A percentile compares a stretch with the other conserved stretches of the same genome.
These are phyloP conservation scores for Diloba caeruleocephala DNA, from an alignment of 2,888 invertebrate genomes.

Conservation along the genomic window DNA sequence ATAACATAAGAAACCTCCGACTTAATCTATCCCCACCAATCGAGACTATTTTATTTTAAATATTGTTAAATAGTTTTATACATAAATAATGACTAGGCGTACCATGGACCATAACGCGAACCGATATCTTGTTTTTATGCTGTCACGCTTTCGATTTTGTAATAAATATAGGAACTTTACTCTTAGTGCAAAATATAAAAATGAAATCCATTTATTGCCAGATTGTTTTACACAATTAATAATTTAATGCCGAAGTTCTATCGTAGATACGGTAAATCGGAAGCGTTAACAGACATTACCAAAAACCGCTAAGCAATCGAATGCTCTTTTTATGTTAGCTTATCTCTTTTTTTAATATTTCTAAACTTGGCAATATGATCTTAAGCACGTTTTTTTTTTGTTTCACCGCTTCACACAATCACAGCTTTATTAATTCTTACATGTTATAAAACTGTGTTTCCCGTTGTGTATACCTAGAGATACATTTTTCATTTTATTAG, in stretches of 20 bases:
- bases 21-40: slow-evolving; percentile 70
- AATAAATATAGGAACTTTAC: slow-evolving; percentile 87
- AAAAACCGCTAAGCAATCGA: slow-evolving; percentile 76
- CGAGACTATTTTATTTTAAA: slow-evolving; percentile 72
- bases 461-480: slow-evolving; percentile 68
- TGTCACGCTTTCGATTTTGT: slow-evolving; percentile 67
- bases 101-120: slow-evolving; percentile 82
- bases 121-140: slow-evolving; percentile 60
- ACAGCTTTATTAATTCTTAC: slow-evolving; percentile 54
- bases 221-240: slow-evolving; percentile 47
- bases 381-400: slow-evolving; percentile 79
- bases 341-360: slow-evolving; percentile 66
- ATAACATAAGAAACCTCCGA: slow-evolving; percentile 59
- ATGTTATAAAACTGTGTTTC: slow-evolving; percentile 60
- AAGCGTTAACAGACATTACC: slow-evolving; percentile 76
- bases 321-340: slow-evolving; percentile 65
- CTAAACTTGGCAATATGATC: slow-evolving; percentile 78
- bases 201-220: slow-evolving; percentile 50
- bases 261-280: slow-evolving; percentile 58
- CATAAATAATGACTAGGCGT: slow-evolving; percentile 87
- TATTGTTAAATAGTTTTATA: slow-evolving; percentile 79
- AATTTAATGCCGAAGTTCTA: slow-evolving; percentile 64
- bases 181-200: slow-evolving; percentile 80
- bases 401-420: slow-evolving; percentile 57
- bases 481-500: slow-evolving; percentile 73